phyloP scores from a whole-genome alignment of 1,140 invertebrate species.

The Aricia agestis region DNA sequence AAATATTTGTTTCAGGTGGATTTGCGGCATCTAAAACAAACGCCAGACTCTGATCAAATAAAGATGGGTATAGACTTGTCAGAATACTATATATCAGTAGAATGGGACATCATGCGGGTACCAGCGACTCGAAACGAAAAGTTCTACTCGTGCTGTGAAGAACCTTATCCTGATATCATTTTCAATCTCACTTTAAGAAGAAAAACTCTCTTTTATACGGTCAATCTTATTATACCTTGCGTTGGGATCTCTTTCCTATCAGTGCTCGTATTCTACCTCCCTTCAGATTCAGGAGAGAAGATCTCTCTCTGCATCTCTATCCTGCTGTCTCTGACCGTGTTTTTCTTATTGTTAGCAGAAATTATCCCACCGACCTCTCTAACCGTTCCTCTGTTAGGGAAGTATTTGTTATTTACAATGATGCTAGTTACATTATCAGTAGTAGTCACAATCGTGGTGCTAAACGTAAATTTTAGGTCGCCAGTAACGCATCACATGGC shows the following conservation, averaged over 20 bases:
- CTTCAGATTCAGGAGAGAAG: slow-evolving; percentile 98
- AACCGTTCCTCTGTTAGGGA: slow-evolving; percentile 97
- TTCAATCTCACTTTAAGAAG: slow-evolving; percentile 98
- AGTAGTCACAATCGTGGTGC: slow-evolving; percentile 97
- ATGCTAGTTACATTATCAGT: slow-evolving; percentile 98
- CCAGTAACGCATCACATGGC: slow-evolving; percentile 97
- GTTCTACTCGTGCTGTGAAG: slow-evolving; percentile 93
- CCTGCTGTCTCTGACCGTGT: slow-evolving; percentile 98
- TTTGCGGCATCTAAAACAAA: slow-evolving; percentile 88
- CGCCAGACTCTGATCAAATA: slow-evolving; percentile 87
- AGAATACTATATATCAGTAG: slow-evolving; percentile 97
- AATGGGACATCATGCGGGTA: slow-evolving; percentile 97
- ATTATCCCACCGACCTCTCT: slow-evolving; percentile 99
- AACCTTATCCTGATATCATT: slow-evolving; percentile 96
- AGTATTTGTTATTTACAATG: slow-evolving; percentile 99
- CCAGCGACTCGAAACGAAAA: slow-evolving; percentile 91
- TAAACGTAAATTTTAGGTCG: slow-evolving; percentile 99
- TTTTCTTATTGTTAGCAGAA: slow-evolving; percentile 97
- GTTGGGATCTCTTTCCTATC: slow-evolving; percentile 98
- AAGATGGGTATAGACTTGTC: slow-evolving; percentile 93
- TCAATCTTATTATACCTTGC: slow-evolving; percentile 97
- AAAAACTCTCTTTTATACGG: slow-evolving; percentile 98
- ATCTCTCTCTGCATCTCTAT: slow-evolving; percentile 99
- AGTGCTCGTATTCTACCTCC: slow-evolving; percentile 98
- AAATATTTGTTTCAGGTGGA: slow-evolving; percentile 82